Conservation (phyloP, 2,888 invertebrate genomes). For the Dastarcus helophoroides region DNA sequence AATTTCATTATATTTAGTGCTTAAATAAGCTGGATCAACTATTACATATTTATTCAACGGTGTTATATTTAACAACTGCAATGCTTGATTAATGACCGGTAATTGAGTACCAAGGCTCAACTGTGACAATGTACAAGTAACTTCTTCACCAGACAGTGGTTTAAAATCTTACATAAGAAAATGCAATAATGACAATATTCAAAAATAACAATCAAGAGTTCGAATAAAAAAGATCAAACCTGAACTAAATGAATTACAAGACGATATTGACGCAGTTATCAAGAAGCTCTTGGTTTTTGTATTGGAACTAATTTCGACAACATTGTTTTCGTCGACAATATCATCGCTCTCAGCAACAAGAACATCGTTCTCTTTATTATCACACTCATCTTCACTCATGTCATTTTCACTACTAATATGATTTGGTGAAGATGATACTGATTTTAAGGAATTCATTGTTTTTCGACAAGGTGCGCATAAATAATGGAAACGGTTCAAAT, state of each 20-base stretch:
- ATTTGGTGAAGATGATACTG: not conserved
- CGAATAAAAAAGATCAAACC: too few species aligned
- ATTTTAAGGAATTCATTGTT: not conserved
- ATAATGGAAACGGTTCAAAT: not conserved
- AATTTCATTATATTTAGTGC: too few species aligned
- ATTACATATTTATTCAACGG: too few species aligned
- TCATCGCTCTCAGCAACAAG: constrained; percentile 1
- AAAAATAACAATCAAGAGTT: too few species aligned
- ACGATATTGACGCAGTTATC: not conserved
- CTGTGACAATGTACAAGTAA: too few species aligned
- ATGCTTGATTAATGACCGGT: too few species aligned
- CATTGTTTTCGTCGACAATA: not conserved
- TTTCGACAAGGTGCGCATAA: not conserved
- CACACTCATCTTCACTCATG: not conserved
- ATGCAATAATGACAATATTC: too few species aligned
- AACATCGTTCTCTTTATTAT: not conserved
- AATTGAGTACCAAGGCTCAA: too few species aligned
- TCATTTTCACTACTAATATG: not conserved
- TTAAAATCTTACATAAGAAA: too few species aligned
- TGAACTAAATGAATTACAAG: not conserved
- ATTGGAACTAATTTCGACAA: not conserved
- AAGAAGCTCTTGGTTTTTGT: not conserved
- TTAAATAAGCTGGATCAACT: too few species aligned
- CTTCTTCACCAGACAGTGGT: too few species aligned
- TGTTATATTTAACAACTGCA: too few species aligned